Conservation (phyloP, 2,113 vertebrate species). For the Silurus asotus region DNA sequence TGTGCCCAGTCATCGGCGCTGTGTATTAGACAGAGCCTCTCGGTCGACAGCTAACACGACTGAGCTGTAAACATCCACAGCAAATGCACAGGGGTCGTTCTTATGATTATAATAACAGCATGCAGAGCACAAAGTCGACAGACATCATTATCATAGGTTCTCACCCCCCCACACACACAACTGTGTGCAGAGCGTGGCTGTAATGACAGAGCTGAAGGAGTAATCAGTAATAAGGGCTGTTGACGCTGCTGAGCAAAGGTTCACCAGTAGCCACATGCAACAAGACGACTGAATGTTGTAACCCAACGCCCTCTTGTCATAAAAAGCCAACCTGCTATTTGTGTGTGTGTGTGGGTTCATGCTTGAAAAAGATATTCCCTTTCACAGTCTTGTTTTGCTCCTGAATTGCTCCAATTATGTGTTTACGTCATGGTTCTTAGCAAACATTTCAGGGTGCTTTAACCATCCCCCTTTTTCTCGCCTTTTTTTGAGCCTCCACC, state of each 20-base stretch:
- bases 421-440: background rate
- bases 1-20: background rate
- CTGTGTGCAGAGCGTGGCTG: background rate
- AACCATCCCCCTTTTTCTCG: background rate
- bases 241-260: background rate
- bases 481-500: background rate
- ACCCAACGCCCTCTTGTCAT: conserved; percentile 14
- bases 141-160: conserved; percentile 21
- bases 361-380: background rate
- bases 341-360: background rate
- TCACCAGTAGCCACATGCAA: background rate
- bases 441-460: background rate
- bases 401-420: background rate
- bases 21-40: background rate
- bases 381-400: conserved; percentile 15
- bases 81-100: background rate
- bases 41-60: background rate
- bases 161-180: background rate
- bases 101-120: conserved; percentile 13
- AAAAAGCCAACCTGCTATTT: background rate
- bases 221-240: background rate
- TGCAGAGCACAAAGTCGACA: background rate
- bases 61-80: background rate
- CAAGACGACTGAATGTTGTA: too few relatives aligned
- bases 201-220: conserved; percentile 27